Evolutionary conservation across 2,797 vertebrate genomes (phyloP).

Genomic region (Syngnathus rostellatus): DNA sequence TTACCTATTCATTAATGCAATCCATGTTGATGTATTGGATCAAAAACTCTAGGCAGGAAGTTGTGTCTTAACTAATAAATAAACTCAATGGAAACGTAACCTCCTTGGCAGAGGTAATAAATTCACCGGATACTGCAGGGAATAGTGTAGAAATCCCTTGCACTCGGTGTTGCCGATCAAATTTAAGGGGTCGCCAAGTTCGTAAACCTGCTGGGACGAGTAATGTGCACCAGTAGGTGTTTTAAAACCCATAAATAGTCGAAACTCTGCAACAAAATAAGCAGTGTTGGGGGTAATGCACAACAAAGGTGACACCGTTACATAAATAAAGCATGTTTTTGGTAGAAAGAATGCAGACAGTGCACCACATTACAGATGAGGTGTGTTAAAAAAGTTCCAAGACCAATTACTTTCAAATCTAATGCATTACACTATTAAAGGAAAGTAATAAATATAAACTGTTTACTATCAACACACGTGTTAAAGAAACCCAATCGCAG

Average conservation of each 20-base stretch:
- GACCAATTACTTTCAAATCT: background rate
- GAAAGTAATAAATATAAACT: too few species aligned
- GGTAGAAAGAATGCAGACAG: background rate
- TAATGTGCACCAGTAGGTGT: background rate
- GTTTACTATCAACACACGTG: too few species aligned
- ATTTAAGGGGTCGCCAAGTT: conserved; percentile 6
- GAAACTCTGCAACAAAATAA: background rate
- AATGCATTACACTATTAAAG: background rate
- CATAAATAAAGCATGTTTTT: background rate
- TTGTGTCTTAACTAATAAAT: conserved; percentile 2
- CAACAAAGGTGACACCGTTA: background rate
- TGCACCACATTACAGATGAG: background rate
- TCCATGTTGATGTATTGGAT: background rate
- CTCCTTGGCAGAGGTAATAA: conserved; percentile 2
- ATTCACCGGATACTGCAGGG: background rate
- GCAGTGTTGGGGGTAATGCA: background rate
- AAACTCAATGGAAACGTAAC: conserved; percentile 2
- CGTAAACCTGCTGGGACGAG: conserved; percentile 2
- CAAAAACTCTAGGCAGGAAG: conserved; percentile 2
- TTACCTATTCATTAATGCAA: background rate
- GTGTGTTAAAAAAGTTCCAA: background rate
- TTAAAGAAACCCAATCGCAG: too few species aligned
- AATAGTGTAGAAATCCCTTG: conserved; percentile 3
- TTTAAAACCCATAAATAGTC: background rate
- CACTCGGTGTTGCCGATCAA: background rate